A percentile compares a stretch with the other conserved stretches of the same genome.
Conservation (phyloP, 1,140 invertebrate genomes). For the Bombus fervidus region DNA sequence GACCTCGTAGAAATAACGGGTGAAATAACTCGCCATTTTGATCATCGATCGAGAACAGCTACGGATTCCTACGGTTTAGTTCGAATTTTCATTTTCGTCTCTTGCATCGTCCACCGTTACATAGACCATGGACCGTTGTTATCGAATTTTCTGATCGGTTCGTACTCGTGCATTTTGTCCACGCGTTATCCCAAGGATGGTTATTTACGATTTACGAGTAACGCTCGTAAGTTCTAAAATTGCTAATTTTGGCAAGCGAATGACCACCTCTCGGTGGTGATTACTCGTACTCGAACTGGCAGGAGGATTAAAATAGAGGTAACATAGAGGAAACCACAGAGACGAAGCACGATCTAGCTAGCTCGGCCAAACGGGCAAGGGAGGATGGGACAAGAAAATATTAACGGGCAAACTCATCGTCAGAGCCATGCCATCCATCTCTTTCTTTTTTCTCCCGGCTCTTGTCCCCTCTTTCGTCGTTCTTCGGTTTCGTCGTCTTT, state of each 20-base stretch:
- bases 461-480: constrained; percentile 39
- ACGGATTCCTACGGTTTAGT: not conserved
- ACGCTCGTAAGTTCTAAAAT: no score
- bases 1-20: not conserved
- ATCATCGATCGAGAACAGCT: not conserved
- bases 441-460: constrained; percentile 11
- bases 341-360: constrained; percentile 70
- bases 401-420: constrained; percentile 62
- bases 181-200: no score
- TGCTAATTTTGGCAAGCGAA: no score
- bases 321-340: constrained; percentile 57
- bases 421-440: constrained; percentile 64
- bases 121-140: constrained; percentile 42
- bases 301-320: no score
- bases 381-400: constrained; percentile 67
- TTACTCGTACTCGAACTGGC: no score
- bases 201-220: no score
- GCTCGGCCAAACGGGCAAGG: constrained; percentile 49
- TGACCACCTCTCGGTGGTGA: no score
- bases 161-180: no score
- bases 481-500: constrained; percentile 42
- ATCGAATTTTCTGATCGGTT: not conserved
- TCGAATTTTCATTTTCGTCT: constrained; percentile 41
- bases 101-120: not conserved
- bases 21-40: not conserved